These are phyloP conservation scores for Pelobates fuscus DNA, from an alignment of 2,113 vertebrate species.

Conservation along the genomic window DNA sequence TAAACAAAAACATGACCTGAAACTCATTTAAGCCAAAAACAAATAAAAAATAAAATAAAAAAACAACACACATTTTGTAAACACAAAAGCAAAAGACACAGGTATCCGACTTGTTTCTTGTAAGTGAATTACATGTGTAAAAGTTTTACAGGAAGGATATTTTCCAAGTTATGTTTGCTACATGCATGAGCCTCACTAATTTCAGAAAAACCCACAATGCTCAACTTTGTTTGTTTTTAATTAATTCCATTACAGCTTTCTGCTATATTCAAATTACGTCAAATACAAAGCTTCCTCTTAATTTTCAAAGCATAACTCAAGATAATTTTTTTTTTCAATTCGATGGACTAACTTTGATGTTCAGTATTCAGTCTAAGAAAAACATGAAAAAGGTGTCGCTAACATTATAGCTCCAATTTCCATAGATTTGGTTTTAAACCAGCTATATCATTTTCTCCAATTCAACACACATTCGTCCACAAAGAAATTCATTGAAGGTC, in stretches of 20 bases:
- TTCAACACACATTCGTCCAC: no score
- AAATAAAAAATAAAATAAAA: slow-evolving; percentile 60
- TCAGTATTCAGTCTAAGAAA: no score
- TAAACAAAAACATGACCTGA: slow-evolving; percentile 71
- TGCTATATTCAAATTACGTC: background rate
- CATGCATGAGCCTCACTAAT: slow-evolving; percentile 46
- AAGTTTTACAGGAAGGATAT: slow-evolving; percentile 30
- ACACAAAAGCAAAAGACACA: slow-evolving; percentile 74
- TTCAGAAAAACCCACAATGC: slow-evolving; percentile 49
- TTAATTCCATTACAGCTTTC: slow-evolving; percentile 2
- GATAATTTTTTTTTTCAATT: no score
- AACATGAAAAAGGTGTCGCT: no score
- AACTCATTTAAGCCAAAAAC: slow-evolving; percentile 54
- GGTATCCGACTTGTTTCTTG: slow-evolving; percentile 56
- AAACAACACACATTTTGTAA: slow-evolving; percentile 73
- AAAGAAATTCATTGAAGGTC: no score
- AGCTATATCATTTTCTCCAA: no score
- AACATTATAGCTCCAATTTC: no score
- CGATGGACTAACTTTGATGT: no score
- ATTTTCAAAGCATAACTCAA: no score
- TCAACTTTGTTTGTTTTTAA: slow-evolving; percentile 9
- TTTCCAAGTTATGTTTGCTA: slow-evolving; percentile 32
- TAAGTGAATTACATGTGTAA: slow-evolving; percentile 45
- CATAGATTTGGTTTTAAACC: no score
- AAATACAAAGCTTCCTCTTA: no score